phyloP scores from a whole-genome alignment of 92 coral and sea anemone genomes.

The Parazoanthus swiftii region DNA sequence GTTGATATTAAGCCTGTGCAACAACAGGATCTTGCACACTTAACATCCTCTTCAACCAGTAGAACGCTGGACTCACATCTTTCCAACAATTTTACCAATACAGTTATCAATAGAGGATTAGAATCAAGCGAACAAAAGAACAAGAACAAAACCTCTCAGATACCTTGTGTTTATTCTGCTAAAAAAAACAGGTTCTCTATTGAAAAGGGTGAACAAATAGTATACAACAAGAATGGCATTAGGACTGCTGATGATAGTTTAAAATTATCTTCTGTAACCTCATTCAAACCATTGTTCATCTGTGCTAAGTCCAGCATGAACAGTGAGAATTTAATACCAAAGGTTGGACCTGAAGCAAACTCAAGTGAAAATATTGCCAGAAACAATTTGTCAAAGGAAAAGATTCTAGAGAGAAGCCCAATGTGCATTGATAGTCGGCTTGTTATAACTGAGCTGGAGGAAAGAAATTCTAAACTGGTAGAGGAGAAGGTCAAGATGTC shows the following conservation, averaged over 20 bases:
- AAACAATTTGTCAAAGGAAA: slow-evolving; percentile 36
- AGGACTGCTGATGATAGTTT: not conserved
- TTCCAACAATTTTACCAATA: not conserved
- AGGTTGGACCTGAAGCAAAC: not conserved
- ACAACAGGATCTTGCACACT: slow-evolving; percentile 37
- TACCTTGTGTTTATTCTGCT: not conserved
- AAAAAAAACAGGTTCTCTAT: not conserved
- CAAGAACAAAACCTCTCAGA: not conserved
- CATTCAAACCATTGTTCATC: not conserved
- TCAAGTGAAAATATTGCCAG: slow-evolving; percentile 5
- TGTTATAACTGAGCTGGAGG: slow-evolving; percentile 72
- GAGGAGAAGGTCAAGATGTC: slow-evolving; percentile 87
- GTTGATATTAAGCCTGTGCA: not conserved
- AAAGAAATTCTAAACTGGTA: slow-evolving; percentile 74
- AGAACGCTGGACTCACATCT: not conserved
- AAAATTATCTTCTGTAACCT: not conserved
- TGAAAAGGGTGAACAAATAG: not conserved
- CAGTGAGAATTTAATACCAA: not conserved
- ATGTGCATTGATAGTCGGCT: slow-evolving; percentile 67
- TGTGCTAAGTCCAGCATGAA: not conserved
- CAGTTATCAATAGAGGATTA: not conserved
- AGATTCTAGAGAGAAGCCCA: slow-evolving; percentile 64
- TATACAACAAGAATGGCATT: not conserved
- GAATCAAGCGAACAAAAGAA: not conserved
- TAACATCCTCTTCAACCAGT: not conserved